These are phyloP conservation scores for Zaprionus kolodkinae DNA, from an alignment of 1,140 invertebrate species.

Conservation along the genomic window DNA sequence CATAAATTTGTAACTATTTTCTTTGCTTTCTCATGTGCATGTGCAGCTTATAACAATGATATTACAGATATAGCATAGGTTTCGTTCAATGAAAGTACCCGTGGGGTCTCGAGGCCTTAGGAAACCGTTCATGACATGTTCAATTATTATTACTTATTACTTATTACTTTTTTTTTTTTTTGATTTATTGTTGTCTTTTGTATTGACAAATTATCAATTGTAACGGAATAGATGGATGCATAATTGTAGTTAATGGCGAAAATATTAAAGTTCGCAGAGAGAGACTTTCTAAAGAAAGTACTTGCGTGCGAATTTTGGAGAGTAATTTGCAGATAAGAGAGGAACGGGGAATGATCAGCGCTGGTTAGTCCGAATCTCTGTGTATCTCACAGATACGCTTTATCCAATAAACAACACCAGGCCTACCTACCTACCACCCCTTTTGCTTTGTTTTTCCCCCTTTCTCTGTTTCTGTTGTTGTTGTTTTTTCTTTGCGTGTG, in stretches of 20 bases:
- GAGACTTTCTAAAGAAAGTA: constrained; percentile 29
- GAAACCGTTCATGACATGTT: not conserved
- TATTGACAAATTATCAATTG: constrained; percentile 37
- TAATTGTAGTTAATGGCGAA: constrained; percentile 13
- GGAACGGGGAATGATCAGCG: constrained; percentile 8
- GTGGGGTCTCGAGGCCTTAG: not conserved
- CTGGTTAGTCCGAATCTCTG: not conserved
- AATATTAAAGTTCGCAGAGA: constrained; percentile 12
- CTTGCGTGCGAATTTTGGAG: constrained; percentile 44
- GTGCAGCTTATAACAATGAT: constrained; percentile 17
- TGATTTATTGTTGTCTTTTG: constrained; percentile 24
- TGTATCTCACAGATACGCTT: constrained; percentile 39
- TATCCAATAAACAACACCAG: constrained; percentile 34
- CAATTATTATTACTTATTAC: constrained; percentile 13
- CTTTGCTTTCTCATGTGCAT: constrained; percentile 38
- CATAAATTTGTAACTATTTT: constrained; percentile 43
- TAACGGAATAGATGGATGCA: constrained; percentile 10
- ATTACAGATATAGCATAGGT: constrained; percentile 4
- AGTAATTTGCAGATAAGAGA: constrained; percentile 9
- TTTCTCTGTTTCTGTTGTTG: constrained; percentile 14
- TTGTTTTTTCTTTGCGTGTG: constrained; percentile 61
- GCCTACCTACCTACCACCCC: not conserved
- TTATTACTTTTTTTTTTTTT: not conserved
- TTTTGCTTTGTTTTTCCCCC: not conserved
- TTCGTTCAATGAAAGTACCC: constrained; percentile 26